Evolutionary conservation across 1,140 invertebrate species (phyloP).

Genomic region (Parapsyche elsis): DNA sequence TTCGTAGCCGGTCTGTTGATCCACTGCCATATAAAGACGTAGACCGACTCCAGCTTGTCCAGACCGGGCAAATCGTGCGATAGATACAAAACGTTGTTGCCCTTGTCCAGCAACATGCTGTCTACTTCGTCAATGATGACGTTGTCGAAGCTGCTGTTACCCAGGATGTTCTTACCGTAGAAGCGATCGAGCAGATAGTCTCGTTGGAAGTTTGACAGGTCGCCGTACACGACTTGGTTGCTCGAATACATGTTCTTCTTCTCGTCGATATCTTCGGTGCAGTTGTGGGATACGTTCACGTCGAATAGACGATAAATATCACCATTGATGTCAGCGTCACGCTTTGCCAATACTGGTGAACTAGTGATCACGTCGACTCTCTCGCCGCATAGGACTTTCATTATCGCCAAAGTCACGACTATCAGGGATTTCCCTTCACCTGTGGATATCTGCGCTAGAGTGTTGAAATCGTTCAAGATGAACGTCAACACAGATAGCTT

Average conservation of each 20-base stretch:
- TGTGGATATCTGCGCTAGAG: constrained; percentile 53
- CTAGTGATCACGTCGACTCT: constrained; percentile 59
- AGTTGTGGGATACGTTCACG: constrained; percentile 57
- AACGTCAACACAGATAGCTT: constrained; percentile 46
- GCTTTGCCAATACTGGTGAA: constrained; percentile 57
- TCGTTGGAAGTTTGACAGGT: constrained; percentile 58
- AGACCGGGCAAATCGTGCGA: constrained; percentile 58
- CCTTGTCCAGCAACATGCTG: constrained; percentile 61
- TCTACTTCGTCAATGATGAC: constrained; percentile 62
- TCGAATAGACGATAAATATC: constrained; percentile 57
- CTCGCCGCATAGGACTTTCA: constrained; percentile 52
- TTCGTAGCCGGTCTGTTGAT: constrained; percentile 48
- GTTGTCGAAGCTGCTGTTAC: constrained; percentile 55
- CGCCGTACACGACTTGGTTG: constrained; percentile 58
- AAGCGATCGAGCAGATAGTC: constrained; percentile 59
- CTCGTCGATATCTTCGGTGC: constrained; percentile 51
- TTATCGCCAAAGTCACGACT: constrained; percentile 54
- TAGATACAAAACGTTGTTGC: constrained; percentile 59
- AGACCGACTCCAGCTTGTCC: constrained; percentile 59
- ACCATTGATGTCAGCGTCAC: constrained; percentile 52
- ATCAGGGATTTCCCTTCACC: constrained; percentile 59
- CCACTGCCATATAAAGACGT: constrained; percentile 59
- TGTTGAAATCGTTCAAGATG: constrained; percentile 36
- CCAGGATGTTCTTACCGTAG: constrained; percentile 55
- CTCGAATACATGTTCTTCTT: constrained; percentile 52